Conservation (phyloP, 2,888 invertebrate species). For the Machimus atricapillus region DNA sequence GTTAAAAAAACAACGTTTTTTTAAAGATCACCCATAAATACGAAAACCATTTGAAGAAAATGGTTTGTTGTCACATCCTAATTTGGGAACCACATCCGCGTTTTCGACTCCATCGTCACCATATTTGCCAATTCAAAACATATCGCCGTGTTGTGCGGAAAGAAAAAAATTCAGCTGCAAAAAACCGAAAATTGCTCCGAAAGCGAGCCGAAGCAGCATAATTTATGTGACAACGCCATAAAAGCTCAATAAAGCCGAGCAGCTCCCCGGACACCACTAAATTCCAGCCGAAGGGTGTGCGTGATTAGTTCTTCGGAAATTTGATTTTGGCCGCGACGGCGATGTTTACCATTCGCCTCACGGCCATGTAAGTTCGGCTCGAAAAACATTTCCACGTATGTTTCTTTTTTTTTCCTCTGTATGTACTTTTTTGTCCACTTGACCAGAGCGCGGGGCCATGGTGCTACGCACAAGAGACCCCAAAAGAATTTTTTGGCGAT, state of each 20-base stretch:
- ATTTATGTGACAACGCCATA: background rate
- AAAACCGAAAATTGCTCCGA: background rate
- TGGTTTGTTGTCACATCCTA: background rate
- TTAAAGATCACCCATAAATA: background rate
- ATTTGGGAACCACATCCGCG: background rate
- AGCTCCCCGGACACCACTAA: background rate
- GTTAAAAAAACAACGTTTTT: background rate
- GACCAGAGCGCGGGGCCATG: background rate
- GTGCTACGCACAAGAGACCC: background rate
- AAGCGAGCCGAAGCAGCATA: background rate
- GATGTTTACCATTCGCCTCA: slow-evolving; percentile 25
- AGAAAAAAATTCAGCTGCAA: background rate
- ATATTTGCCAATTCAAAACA: background rate
- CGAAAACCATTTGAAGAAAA: background rate
- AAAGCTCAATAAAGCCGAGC: background rate
- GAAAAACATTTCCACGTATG: background rate
- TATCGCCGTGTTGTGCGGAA: background rate
- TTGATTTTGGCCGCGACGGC: background rate
- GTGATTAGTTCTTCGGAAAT: slow-evolving; percentile 1
- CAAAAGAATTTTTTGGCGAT: slow-evolving; percentile 26
- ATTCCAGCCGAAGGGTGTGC: background rate
- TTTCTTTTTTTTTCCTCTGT: background rate
- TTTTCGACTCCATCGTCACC: background rate
- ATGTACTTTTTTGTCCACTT: background rate
- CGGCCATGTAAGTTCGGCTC: background rate